These are phyloP conservation scores for Tyria jacobaeae DNA, from an alignment of 2,888 invertebrate genomes.

Conservation along the genomic window DNA sequence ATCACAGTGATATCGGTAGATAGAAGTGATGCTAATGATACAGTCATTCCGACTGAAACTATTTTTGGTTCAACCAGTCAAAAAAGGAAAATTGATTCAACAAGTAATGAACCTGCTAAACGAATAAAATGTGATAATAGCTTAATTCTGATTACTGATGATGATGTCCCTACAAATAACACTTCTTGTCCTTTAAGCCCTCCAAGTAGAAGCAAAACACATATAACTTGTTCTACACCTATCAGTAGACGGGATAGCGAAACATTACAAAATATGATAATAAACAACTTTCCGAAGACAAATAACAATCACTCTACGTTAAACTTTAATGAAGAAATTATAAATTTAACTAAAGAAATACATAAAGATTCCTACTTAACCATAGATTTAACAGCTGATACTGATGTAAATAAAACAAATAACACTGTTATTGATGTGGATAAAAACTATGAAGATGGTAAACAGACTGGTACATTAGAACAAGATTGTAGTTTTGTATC, in stretches of 20 bases:
- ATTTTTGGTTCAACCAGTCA: background rate
- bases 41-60: background rate
- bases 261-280: slow-evolving; percentile 33
- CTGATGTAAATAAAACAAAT: slow-evolving; percentile 25
- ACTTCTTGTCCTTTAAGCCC: slow-evolving; percentile 36
- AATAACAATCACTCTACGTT: slow-evolving; percentile 37
- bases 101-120: slow-evolving; percentile 3
- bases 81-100: slow-evolving; percentile 34
- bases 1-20: slow-evolving; percentile 11
- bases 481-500: slow-evolving; percentile 63
- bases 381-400: slow-evolving; percentile 71
- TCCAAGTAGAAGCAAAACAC: slow-evolving; percentile 39
- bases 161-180: slow-evolving; percentile 48
- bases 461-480: too few relatives aligned
- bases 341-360: slow-evolving; percentile 63
- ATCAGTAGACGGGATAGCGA: slow-evolving; percentile 35
- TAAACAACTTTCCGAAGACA: slow-evolving; percentile 34
- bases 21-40: slow-evolving; percentile 9
- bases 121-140: slow-evolving; percentile 29
- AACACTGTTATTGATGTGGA: slow-evolving; percentile 60
- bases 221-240: slow-evolving; percentile 69
- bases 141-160: slow-evolving; percentile 56
- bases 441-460: slow-evolving; percentile 31
- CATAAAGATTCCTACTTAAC: slow-evolving; percentile 70
- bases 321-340: slow-evolving; percentile 50